Base-by-base conservation (phyloP, 2,888 invertebrate species). In the Thecophora atra region DNA sequence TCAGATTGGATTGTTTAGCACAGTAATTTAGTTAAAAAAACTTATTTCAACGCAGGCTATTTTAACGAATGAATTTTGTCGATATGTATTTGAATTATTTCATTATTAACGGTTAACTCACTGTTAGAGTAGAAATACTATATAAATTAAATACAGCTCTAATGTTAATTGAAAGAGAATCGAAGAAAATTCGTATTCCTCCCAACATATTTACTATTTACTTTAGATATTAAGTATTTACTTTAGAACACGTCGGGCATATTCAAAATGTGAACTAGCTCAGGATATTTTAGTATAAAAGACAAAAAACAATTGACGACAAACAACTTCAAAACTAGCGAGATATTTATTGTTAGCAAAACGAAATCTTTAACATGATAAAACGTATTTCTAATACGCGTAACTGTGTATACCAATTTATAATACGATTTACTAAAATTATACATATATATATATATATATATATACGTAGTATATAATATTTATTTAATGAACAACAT, bases 241-340 rank as follows among this genome's bases (percentile, higher is more conserved):
- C 24, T 24, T 21, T 24, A 6, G n/a, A n/a, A n/a, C 13, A 21
- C 15, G 58, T 68, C 42, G 42, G 58, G 44, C 56, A 68, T 58
- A 64, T 58, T 54, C n/a, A 67, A 44, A 69, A 56, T 80, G 81
- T 82, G 81, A 82, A 82, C 81, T 81, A 82, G 81, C 81, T 81
- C 81, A 81, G 81, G 81, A 81, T 81, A 79, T 62, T 71, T 71
- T 73, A 71, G 71, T 71, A 73, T 51, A 73, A 67, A 44, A 19
- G 21, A 58, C 6, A 58, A 56, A 58, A 21, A 58, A 17, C 44
- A 42, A 44, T 56, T 42, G 37, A 44, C 19, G 28, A 64, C 7
- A 26, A 44, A 42, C 24, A 64, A 64, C 47, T 60, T 56, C 47
- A 64, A 64, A 30, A 42, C 64, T 58, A 72, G 60, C 24, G 30